phyloP scores from a whole-genome alignment of 30 jellyfish, hydroid and myxozoan species.

The Aurelia coerulea region DNA sequence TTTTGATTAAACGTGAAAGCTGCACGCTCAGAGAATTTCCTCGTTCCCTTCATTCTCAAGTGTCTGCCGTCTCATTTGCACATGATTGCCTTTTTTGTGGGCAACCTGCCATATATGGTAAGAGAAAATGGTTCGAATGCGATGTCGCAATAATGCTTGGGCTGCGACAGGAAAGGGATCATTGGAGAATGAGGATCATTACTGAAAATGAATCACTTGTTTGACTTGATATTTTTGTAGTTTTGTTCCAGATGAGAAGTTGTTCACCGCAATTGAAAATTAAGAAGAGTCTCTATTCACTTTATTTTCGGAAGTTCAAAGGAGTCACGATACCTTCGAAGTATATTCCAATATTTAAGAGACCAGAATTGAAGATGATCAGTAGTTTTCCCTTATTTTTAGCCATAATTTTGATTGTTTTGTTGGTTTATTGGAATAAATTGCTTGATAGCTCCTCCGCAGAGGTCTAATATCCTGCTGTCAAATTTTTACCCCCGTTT shows the following conservation, averaged over 20 bases:
- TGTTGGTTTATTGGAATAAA: constrained; percentile 7
- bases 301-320: too few relatives aligned
- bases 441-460: too few relatives aligned
- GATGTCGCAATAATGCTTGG: too few relatives aligned
- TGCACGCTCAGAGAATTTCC: constrained; percentile 1
- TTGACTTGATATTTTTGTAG: too few relatives aligned
- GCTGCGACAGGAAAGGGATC: too few relatives aligned
- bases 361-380: not conserved
- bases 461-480: not conserved
- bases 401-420: constrained; percentile 1
- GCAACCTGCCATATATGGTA: constrained; percentile 49
- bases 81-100: constrained; percentile 8
- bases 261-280: too few relatives aligned
- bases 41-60: constrained; percentile 1
- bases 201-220: too few relatives aligned
- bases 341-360: not conserved
- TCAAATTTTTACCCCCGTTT: constrained; percentile 23
- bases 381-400: not conserved
- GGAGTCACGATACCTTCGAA: constrained; percentile 27
- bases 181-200: too few relatives aligned
- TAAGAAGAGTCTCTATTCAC: too few relatives aligned
- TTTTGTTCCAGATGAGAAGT: too few relatives aligned
- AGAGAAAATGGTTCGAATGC: constrained; percentile 48
- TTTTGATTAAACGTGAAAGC: constrained; percentile 15
- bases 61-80: constrained; percentile 7